These are phyloP conservation scores for Phenganax subtilis DNA, from an alignment of 92 coral and sea anemone genomes.

Conservation along the genomic window DNA sequence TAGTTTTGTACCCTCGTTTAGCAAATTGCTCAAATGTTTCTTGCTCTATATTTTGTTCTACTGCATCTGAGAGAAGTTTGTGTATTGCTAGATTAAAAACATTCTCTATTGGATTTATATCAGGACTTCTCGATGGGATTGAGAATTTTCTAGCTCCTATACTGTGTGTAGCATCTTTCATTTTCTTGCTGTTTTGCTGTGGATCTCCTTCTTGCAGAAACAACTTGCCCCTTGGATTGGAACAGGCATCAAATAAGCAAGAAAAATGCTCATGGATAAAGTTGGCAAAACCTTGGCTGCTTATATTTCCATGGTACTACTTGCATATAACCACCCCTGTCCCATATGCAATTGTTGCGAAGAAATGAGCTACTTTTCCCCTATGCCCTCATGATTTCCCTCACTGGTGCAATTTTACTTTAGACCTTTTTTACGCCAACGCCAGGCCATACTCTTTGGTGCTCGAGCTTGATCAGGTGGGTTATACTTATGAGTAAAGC, in stretches of 20 bases:
- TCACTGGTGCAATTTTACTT: background rate
- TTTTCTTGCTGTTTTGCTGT: background rate
- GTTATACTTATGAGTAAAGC: constrained; percentile 17
- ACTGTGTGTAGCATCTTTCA: background rate
- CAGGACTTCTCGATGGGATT: constrained; percentile 4
- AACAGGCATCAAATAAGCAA: background rate
- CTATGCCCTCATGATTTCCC: constrained; percentile 9
- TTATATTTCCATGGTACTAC: background rate
- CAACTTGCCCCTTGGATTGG: background rate
- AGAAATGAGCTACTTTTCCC: constrained; percentile 19
- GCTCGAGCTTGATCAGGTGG: background rate
- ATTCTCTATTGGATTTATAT: background rate
- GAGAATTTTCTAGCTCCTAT: constrained; percentile 1
- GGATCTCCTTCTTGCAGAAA: constrained; percentile 4
- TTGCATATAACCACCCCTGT: constrained; percentile 1
- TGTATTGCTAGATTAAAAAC: background rate
- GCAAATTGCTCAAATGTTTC: constrained; percentile 1
- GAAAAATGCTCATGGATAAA: background rate
- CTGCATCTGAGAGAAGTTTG: background rate
- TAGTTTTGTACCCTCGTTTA: background rate
- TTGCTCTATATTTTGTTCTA: background rate
- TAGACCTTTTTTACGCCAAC: background rate
- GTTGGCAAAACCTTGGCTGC: constrained; percentile 1
- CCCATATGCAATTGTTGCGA: background rate
- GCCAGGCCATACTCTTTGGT: constrained; percentile 6